Evolutionary conservation across 2,113 vertebrate species (phyloP).

Genomic region (Pterocles burchelli): DNA sequence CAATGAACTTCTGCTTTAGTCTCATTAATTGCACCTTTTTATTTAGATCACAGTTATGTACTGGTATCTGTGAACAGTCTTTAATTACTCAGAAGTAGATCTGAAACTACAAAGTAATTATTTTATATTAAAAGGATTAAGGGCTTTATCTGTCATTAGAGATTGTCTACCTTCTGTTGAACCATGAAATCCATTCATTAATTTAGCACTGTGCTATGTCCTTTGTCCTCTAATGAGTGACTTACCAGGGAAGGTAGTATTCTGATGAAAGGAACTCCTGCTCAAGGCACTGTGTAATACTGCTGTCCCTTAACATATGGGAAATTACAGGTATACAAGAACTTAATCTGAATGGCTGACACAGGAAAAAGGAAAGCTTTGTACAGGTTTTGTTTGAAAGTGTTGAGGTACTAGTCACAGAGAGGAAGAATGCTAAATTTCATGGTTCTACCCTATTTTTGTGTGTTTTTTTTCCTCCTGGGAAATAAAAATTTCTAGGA

Average conservation of each 20-base stretch:
- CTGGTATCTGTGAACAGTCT: not conserved
- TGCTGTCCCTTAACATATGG: not conserved
- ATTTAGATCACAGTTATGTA: not conserved
- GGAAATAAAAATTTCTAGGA: not conserved
- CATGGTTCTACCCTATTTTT: not conserved
- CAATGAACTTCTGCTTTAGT: not conserved
- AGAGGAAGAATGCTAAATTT: not conserved
- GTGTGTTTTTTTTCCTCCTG: not conserved
- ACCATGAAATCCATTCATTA: not conserved
- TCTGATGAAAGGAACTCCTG: not conserved
- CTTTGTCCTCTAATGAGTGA: not conserved
- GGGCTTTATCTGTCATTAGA: not conserved
- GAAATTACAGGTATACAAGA: not conserved
- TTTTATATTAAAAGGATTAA: not conserved
- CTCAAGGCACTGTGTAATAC: not conserved
- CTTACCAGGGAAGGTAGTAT: not conserved
- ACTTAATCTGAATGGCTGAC: not conserved
- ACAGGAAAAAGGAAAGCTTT: not conserved
- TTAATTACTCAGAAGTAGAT: not conserved
- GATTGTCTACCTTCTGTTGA: not conserved
- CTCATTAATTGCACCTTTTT: not conserved
- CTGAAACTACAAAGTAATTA: conserved; percentile 1
- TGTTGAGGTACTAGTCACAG: not conserved
- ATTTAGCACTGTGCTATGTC: not conserved
- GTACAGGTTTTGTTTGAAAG: not conserved